phyloP scores from a whole-genome alignment of 1,140 invertebrate species.

The Antheraea mylitta region DNA sequence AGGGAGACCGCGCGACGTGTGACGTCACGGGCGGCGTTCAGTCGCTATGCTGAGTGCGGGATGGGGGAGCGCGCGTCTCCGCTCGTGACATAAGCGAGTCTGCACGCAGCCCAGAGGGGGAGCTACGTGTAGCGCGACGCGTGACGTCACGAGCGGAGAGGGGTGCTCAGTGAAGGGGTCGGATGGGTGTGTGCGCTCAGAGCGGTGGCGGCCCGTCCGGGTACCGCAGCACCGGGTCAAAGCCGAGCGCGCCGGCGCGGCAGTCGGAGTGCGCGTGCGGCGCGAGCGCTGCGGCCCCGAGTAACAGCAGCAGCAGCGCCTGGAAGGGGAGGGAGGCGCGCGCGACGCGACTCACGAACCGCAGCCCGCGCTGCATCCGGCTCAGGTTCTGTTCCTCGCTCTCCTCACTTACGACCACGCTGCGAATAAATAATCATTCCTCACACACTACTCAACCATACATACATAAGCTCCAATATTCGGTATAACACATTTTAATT shows the following conservation, averaged over 20 bases:
- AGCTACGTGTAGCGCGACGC: too few species aligned
- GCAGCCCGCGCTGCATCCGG: constrained; percentile 85
- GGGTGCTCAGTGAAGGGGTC: too few species aligned
- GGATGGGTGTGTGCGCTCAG: constrained; percentile 64
- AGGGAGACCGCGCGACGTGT: too few species aligned
- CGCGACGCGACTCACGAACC: constrained; percentile 92
- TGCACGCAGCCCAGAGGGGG: constrained; percentile 20
- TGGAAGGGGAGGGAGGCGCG: constrained; percentile 95
- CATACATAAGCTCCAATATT: too few species aligned
- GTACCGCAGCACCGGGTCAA: constrained; percentile 92
- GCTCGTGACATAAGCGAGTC: too few species aligned
- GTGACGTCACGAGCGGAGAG: too few species aligned
- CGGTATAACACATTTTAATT: too few species aligned
- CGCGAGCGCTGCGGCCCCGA: constrained; percentile 92
- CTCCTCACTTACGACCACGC: constrained; percentile 40
- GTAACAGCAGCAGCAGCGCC: constrained; percentile 91
- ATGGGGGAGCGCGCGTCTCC: neutral
- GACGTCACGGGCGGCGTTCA: too few species aligned
- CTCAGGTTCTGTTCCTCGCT: constrained; percentile 53
- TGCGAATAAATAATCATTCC: neutral
- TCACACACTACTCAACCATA: neutral
- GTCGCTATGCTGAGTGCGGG: too few species aligned
- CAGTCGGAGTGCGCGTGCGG: constrained; percentile 91
- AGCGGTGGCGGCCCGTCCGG: constrained; percentile 94
- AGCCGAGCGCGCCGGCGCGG: constrained; percentile 86